Conservation (phyloP, 2,113 vertebrate species). For the Nipponia nippon region DNA sequence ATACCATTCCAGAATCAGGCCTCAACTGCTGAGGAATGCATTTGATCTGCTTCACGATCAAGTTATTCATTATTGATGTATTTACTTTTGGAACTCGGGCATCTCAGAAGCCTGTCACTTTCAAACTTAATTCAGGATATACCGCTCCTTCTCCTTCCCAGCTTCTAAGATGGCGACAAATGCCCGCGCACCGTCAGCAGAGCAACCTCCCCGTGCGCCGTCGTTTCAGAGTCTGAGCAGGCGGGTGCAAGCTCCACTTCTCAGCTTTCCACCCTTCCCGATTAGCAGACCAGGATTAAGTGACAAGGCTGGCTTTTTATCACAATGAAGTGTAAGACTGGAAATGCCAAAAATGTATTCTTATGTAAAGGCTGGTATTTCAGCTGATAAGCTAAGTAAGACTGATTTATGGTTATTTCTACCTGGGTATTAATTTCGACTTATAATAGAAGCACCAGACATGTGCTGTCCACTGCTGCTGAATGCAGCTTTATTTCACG, state of each 20-base stretch:
- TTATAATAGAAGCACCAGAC: constrained; percentile 44
- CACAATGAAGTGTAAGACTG: background rate
- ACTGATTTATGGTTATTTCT: constrained; percentile 68
- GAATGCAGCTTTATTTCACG: constrained; percentile 28
- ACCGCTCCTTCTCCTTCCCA: background rate
- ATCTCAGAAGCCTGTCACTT: background rate
- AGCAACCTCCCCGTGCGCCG: background rate
- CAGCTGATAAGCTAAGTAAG: constrained; percentile 65
- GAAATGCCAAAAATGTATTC: constrained; percentile 40
- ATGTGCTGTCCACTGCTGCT: constrained; percentile 10
- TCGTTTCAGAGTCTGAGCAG: background rate
- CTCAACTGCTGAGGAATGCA: background rate
- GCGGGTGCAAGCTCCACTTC: background rate
- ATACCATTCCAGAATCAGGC: background rate
- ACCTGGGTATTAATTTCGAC: constrained; percentile 71
- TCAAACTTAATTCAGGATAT: background rate
- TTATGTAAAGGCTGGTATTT: constrained; percentile 63
- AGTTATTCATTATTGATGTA: background rate
- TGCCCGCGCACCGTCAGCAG: background rate
- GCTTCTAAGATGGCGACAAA: background rate
- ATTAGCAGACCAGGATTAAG: background rate
- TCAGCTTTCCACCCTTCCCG: background rate
- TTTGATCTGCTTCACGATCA: background rate
- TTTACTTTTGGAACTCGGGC: background rate
- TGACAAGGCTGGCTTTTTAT: background rate